Evolutionary conservation across 2,888 invertebrate species (phyloP).

Genomic region (Miltochrista miniata): DNA sequence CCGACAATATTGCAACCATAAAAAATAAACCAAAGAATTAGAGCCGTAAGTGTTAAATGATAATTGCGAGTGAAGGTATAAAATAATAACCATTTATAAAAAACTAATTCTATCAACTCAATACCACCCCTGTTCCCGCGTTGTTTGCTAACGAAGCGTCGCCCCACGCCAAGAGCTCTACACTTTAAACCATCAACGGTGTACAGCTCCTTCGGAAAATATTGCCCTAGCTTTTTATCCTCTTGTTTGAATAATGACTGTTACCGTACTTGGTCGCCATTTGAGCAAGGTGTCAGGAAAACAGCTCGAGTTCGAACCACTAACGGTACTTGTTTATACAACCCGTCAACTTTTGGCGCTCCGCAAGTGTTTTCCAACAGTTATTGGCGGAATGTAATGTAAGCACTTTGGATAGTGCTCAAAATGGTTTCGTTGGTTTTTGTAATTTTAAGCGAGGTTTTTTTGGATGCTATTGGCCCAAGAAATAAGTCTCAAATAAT

Average conservation of each 20-base stretch:
- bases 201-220: constrained; percentile 79
- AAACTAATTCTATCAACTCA: constrained; percentile 41
- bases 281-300: constrained; percentile 78
- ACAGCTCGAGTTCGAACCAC: constrained; percentile 74
- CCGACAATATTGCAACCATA: background rate
- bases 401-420: constrained; percentile 70
- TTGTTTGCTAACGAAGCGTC: constrained; percentile 82
- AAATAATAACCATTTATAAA: too few relatives aligned
- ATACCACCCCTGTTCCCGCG: constrained; percentile 48
- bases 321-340: constrained; percentile 79
- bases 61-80: too few relatives aligned
- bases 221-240: constrained; percentile 82
- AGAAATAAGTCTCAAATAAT: background rate
- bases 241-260: constrained; percentile 82
- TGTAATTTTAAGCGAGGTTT: constrained; percentile 25
- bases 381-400: constrained; percentile 75
- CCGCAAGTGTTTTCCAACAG: constrained; percentile 74
- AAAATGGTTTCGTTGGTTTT: constrained; percentile 52
- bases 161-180: constrained; percentile 72
- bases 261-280: constrained; percentile 77
- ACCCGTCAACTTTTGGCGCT: constrained; percentile 75
- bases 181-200: constrained; percentile 81
- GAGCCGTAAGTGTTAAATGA: too few relatives aligned
- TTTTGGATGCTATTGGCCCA: constrained; percentile 5
- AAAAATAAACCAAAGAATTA: too few relatives aligned